Conservation (phyloP, 1,140 invertebrate genomes). For the Lordiphosa clarofinis region DNA sequence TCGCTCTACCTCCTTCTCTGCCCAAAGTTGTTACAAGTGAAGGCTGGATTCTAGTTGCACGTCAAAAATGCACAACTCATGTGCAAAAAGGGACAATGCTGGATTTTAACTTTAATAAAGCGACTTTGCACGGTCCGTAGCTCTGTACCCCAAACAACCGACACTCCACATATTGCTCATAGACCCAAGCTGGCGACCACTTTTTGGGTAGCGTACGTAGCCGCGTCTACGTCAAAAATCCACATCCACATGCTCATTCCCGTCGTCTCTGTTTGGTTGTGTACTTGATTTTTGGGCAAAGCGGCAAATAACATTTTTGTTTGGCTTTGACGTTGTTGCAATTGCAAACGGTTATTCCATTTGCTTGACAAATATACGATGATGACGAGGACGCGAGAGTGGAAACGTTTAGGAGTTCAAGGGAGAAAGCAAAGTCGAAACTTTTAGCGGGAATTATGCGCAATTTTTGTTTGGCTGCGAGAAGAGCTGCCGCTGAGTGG, state of each 20-base stretch:
- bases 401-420: constrained; percentile 45
- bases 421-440: constrained; percentile 33
- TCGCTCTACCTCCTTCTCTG: too few species aligned
- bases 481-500: constrained; percentile 41
- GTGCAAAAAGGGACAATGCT: constrained; percentile 69
- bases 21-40: too few species aligned
- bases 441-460: constrained; percentile 71
- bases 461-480: constrained; percentile 63
- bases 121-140: constrained; percentile 44
- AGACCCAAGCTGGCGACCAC: constrained; percentile 7
- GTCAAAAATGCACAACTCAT: constrained; percentile 60
- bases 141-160: background rate
- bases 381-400: constrained; percentile 20
- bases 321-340: constrained; percentile 76
- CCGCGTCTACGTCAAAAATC: constrained; percentile 19
- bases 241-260: constrained; percentile 21
- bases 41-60: constrained; percentile 22
- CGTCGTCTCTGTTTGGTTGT: constrained; percentile 40
- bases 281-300: constrained; percentile 77
- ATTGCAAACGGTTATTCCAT: constrained; percentile 75
- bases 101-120: constrained; percentile 75
- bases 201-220: background rate
- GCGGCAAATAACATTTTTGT: constrained; percentile 77
- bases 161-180: constrained; percentile 1
- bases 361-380: constrained; percentile 75